Evolutionary conservation across 2,888 invertebrate genomes (phyloP).

Genomic region (Meiosimyza platycephala): DNA sequence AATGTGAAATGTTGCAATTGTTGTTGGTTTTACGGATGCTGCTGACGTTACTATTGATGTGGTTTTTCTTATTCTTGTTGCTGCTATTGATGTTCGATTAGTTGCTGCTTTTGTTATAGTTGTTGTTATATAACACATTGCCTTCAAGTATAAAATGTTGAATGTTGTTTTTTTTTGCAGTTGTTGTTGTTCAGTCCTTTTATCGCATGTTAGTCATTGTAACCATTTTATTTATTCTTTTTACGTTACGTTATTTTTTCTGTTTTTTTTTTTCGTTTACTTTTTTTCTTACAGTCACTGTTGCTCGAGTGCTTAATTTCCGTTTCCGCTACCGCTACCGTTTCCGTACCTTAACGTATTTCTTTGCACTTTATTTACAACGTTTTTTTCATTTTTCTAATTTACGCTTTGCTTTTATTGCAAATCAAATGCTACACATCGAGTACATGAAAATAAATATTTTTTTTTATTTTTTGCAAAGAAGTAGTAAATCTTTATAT

Average conservation of each 20-base stretch:
- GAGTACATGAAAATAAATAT: no score
- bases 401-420: neutral
- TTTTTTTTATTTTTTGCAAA: no score
- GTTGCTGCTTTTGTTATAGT: neutral
- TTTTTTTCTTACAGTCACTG: neutral
- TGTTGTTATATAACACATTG: slow-evolving; percentile 17
- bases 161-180: slow-evolving; percentile 4
- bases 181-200: neutral
- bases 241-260: neutral
- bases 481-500: no score
- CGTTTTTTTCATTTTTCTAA: slow-evolving; percentile 8
- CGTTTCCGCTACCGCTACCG: slow-evolving; percentile 11
- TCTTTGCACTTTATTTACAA: neutral
- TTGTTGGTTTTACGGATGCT: slow-evolving; percentile 2
- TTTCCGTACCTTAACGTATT: neutral
- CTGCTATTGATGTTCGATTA: slow-evolving; percentile 1
- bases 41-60: slow-evolving; percentile 7
- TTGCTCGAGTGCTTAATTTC: slow-evolving; percentile 8
- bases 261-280: neutral
- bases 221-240: neutral
- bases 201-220: neutral
- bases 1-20: slow-evolving; percentile 1
- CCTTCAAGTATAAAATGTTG: neutral
- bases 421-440: no score
- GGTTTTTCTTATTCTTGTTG: neutral